Percentiles rank a stretch among this genome's conserved stretches.
phyloP scores from a whole-genome alignment of 2,888 invertebrate genomes.

The Pomacea canaliculata region DNA sequence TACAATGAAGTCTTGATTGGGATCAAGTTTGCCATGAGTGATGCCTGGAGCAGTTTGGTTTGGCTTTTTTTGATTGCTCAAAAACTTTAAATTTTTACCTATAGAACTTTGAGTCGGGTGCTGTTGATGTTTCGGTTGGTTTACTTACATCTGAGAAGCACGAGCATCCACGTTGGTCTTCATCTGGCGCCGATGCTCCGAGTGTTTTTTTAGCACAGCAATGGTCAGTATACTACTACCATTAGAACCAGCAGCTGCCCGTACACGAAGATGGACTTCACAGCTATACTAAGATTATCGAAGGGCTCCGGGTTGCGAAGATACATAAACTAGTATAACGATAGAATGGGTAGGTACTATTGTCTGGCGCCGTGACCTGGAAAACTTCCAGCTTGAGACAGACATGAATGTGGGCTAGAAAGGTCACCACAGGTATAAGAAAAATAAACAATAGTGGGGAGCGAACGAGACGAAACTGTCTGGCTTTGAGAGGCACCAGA shows the following conservation, averaged over 20 bases:
- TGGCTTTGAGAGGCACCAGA: slow-evolving; percentile 5
- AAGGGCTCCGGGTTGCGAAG: not conserved
- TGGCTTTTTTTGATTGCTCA: too few species aligned
- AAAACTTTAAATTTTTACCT: too few species aligned
- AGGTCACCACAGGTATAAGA: not conserved
- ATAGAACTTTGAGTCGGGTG: too few species aligned
- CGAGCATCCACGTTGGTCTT: slow-evolving; percentile 1
- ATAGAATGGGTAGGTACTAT: slow-evolving; percentile 2
- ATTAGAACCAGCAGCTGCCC: not conserved
- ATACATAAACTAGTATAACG: slow-evolving; percentile 2
- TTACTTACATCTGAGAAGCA: slow-evolving; percentile 6
- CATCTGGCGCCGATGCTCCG: not conserved
- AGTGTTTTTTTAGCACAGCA: slow-evolving; percentile 1
- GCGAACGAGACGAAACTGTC: slow-evolving; percentile 3
- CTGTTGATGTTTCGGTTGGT: too few species aligned
- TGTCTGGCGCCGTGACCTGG: not conserved
- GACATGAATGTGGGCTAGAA: slow-evolving; percentile 9
- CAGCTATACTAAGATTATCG: not conserved
- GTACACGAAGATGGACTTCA: slow-evolving; percentile 13
- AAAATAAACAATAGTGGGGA: slow-evolving; percentile 4
- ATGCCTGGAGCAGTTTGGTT: too few species aligned
- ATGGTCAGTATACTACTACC: not conserved
- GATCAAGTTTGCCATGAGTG: too few species aligned
- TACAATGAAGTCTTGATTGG: too few species aligned
- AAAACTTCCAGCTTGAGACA: slow-evolving; percentile 11